phyloP scores from a whole-genome alignment of 2,113 vertebrate genomes.

The Mormyrus iriodes region DNA sequence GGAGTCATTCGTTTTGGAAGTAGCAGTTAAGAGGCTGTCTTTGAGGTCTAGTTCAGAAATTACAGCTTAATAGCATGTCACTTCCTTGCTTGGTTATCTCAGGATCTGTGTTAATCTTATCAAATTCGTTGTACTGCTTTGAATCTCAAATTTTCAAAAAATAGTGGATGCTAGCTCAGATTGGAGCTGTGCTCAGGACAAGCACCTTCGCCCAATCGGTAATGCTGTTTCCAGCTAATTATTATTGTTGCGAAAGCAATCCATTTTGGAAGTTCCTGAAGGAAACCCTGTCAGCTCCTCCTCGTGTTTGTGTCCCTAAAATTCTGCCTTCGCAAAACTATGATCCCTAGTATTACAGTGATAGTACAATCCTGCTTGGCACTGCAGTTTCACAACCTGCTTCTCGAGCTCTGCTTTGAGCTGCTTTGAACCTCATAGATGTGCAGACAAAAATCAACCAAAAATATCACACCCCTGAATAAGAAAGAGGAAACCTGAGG shows the following conservation, averaged over 20 bases:
- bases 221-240: neutral
- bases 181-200: neutral
- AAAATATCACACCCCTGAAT: neutral
- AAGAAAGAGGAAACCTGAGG: neutral
- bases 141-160: neutral
- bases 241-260: neutral
- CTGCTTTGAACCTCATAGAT: neutral
- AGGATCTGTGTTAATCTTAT: neutral
- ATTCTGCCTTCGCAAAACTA: neutral
- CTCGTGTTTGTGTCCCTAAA: neutral
- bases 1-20: neutral
- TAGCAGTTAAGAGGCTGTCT: neutral
- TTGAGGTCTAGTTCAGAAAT: neutral
- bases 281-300: neutral
- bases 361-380: neutral
- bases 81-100: neutral
- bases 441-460: neutral
- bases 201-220: neutral
- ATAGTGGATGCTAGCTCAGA: neutral
- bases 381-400: neutral
- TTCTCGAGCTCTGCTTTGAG: neutral
- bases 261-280: neutral
- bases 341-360: neutral
- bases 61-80: neutral
- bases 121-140: neutral